Percentiles rank a stretch among this genome's conserved stretches.
These are phyloP conservation scores for Simalia tracyae DNA, from an alignment of 2,797 vertebrate species.

Conservation along the genomic window DNA sequence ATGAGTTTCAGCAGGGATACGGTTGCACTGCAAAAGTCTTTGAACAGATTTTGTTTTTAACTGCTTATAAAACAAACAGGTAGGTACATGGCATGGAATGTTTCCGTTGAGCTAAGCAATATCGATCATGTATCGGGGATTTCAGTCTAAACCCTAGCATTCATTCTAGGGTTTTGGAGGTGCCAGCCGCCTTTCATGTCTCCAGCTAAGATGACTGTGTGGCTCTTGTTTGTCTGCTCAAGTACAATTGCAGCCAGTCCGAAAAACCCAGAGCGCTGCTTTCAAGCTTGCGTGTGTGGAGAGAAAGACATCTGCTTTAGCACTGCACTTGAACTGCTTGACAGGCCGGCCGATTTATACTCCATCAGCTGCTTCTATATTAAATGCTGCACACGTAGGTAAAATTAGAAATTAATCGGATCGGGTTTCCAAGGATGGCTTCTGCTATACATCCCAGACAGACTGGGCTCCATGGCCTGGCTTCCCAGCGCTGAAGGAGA, in stretches of 20 bases:
- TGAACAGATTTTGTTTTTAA: constrained; percentile 15
- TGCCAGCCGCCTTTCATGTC: constrained; percentile 9
- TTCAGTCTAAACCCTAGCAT: constrained; percentile 1
- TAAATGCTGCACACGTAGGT: constrained; percentile 65
- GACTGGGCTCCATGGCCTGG: constrained; percentile 5
- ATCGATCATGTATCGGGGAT: not conserved
- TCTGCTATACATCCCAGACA: constrained; percentile 37
- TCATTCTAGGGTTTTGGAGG: constrained; percentile 12
- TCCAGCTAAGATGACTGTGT: not conserved
- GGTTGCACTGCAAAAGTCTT: constrained; percentile 40
- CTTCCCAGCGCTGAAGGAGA: constrained; percentile 25
- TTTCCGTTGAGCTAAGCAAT: not conserved
- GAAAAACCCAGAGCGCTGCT: constrained; percentile 44
- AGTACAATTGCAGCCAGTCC: constrained; percentile 40
- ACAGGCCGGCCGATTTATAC: constrained; percentile 62
- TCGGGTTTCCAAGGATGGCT: constrained; percentile 61
- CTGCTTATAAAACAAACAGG: constrained; percentile 31
- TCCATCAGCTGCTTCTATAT: constrained; percentile 75
- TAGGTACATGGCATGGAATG: not conserved
- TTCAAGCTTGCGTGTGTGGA: constrained; percentile 60
- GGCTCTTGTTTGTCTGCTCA: constrained; percentile 25
- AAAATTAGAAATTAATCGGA: constrained; percentile 73
- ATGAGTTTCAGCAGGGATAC: constrained; percentile 15
- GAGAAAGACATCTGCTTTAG: constrained; percentile 63
- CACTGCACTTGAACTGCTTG: constrained; percentile 41